Percentiles rank a stretch among this genome's conserved stretches.
Conservation (phyloP, 2,888 invertebrate species). For the Resseliella maxima region DNA sequence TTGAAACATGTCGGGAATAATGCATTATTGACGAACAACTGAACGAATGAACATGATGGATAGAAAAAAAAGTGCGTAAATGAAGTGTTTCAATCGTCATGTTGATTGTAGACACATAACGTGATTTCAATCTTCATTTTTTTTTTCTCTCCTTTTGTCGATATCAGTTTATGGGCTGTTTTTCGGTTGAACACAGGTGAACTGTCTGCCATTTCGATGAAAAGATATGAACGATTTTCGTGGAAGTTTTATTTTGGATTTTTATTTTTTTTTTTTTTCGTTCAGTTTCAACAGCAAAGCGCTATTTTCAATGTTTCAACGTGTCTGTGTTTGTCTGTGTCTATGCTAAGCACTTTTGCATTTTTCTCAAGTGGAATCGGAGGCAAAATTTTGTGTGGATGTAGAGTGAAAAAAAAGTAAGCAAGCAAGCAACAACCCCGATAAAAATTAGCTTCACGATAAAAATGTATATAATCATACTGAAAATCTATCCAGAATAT, state of each 20-base stretch:
- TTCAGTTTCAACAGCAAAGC: background rate
- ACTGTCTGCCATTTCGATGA: background rate
- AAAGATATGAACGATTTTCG: background rate
- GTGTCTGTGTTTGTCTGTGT: too few relatives aligned
- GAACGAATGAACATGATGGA: too few relatives aligned
- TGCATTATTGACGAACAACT: constrained; percentile 19
- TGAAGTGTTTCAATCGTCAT: constrained; percentile 49
- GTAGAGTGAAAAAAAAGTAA: background rate
- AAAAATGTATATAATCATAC: constrained; percentile 2
- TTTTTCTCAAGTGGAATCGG: constrained; percentile 48
- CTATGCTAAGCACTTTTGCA: background rate
- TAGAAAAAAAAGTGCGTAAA: constrained; percentile 31
- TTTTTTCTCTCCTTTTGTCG: background rate
- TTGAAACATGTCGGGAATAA: background rate
- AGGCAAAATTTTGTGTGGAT: background rate
- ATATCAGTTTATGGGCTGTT: background rate
- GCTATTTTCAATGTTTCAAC: too few relatives aligned
- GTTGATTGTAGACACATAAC: constrained; percentile 18
- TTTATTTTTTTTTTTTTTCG: background rate
- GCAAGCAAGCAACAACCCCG: background rate
- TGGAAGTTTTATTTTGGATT: background rate
- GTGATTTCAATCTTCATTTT: background rate
- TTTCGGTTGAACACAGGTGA: background rate
- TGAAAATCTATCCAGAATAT: constrained; percentile 28
- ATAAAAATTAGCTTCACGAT: background rate